Conservation (phyloP, 2,113 vertebrate genomes). For the Alethe diademata region DNA sequence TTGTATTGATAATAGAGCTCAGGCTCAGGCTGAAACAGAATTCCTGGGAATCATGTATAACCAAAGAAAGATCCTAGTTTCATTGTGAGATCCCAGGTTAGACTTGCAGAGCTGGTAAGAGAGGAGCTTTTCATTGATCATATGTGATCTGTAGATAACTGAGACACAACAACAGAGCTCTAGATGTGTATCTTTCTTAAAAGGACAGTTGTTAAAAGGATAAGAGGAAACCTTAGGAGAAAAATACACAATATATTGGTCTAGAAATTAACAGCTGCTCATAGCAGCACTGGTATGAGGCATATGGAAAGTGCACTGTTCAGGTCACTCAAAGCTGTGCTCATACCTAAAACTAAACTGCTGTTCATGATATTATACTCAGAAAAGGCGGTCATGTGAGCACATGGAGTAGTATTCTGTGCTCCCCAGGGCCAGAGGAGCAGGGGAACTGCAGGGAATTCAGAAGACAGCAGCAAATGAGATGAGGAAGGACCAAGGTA, state of each 20-base stretch:
- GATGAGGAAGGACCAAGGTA: background rate
- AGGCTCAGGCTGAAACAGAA: conserved; percentile 27
- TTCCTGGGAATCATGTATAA: conserved; percentile 13
- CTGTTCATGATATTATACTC: background rate
- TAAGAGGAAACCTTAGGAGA: background rate
- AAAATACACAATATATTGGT: background rate
- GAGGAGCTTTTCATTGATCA: conserved; percentile 1
- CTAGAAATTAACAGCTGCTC: background rate
- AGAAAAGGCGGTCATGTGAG: background rate
- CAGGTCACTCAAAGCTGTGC: background rate
- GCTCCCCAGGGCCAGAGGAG: background rate
- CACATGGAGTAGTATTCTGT: fast-evolving
- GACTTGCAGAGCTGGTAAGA: background rate
- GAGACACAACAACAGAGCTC: background rate
- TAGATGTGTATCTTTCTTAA: background rate
- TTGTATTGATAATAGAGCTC: conserved; percentile 23
- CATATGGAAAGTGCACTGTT: fast-evolving
- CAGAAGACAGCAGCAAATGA: background rate
- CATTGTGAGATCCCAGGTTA: background rate
- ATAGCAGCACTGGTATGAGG: background rate
- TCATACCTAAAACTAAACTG: background rate
- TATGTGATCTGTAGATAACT: background rate
- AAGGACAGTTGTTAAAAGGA: background rate
- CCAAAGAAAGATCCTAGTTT: background rate
- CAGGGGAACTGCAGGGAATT: background rate